Conservation (phyloP, 2,797 vertebrate genomes). For the Benthosema pterotum region DNA sequence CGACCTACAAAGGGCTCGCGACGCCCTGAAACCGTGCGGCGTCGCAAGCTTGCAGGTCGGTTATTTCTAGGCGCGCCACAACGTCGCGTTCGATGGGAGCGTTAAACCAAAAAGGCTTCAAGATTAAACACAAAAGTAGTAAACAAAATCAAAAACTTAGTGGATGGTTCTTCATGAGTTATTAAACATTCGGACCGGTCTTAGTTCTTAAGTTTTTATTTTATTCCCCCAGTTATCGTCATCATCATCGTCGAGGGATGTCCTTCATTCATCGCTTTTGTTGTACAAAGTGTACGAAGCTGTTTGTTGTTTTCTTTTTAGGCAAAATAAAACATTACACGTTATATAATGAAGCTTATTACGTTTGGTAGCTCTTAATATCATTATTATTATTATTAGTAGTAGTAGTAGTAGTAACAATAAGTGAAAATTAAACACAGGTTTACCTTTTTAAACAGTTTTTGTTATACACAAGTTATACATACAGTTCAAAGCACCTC, state of each 20-base stretch:
- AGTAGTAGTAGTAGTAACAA: slow-evolving; percentile 65
- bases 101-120: too few species aligned
- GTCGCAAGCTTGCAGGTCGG: too few species aligned
- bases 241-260: slow-evolving; percentile 7
- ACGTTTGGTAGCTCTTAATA: slow-evolving; percentile 73
- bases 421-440: slow-evolving; percentile 80
- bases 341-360: slow-evolving; percentile 76
- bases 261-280: slow-evolving; percentile 51
- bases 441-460: slow-evolving; percentile 77
- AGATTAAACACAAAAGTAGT: too few species aligned
- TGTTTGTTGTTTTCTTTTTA: slow-evolving; percentile 19
- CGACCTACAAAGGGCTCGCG: too few species aligned
- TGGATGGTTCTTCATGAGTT: slow-evolving; percentile 34
- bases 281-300: slow-evolving; percentile 40
- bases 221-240: background rate
- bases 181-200: slow-evolving; percentile 66
- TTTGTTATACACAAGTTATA: slow-evolving; percentile 83
- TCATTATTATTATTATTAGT: slow-evolving; percentile 71
- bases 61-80: too few species aligned
- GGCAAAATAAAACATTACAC: slow-evolving; percentile 63
- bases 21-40: too few species aligned
- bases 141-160: slow-evolving; percentile 56
- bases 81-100: too few species aligned
- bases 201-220: slow-evolving; percentile 15
- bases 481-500: slow-evolving; percentile 86